These are phyloP conservation scores for Megaceryle maxima DNA, from an alignment of 2,113 vertebrate species.

Conservation along the genomic window DNA sequence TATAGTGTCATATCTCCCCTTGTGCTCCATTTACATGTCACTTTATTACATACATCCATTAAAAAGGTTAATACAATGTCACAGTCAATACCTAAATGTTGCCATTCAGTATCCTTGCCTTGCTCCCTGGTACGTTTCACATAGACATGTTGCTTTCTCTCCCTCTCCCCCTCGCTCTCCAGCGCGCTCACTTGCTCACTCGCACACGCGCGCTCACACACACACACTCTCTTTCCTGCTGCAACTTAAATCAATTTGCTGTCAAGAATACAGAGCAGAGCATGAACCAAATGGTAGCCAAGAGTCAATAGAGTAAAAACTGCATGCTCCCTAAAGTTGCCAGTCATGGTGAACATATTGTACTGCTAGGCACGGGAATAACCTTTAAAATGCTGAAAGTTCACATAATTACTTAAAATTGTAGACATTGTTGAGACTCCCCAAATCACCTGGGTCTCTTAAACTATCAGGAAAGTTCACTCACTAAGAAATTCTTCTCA, in stretches of 20 bases:
- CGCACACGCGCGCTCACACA: neutral
- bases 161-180: slow-evolving; percentile 17
- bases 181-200: neutral
- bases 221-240: slow-evolving; percentile 18
- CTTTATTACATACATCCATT: slow-evolving; percentile 82
- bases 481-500: neutral
- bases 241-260: slow-evolving; percentile 71
- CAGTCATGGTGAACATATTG: neutral
- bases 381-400: neutral
- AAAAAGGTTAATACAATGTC: slow-evolving; percentile 82
- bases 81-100: slow-evolving; percentile 75
- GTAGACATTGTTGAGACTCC: neutral
- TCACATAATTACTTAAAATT: neutral
- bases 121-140: slow-evolving; percentile 38
- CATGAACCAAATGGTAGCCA: slow-evolving; percentile 62
- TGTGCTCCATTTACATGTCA: slow-evolving; percentile 82
- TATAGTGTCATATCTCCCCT: slow-evolving; percentile 82
- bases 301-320: slow-evolving; percentile 67
- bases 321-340: neutral
- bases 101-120: slow-evolving; percentile 67
- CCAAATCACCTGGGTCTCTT: neutral
- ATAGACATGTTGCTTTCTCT: slow-evolving; percentile 57
- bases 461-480: neutral
- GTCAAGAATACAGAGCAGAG: slow-evolving; percentile 54
- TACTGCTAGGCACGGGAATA: neutral